Conservation (phyloP, 2,888 invertebrate genomes). For the Amiota minor region DNA sequence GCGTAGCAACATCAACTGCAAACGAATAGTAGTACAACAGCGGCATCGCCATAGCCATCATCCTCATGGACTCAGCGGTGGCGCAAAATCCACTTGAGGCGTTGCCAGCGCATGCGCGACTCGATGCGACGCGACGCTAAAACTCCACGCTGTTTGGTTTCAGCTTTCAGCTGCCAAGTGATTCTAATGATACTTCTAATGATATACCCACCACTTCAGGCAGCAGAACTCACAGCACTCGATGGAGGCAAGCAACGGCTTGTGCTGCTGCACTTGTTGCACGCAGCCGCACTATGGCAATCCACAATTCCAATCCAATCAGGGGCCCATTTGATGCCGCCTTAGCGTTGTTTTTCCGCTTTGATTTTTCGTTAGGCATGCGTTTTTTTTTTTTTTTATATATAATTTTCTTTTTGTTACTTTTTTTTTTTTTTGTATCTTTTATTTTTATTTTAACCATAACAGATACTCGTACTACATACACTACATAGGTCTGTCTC, state of each 20-base stretch:
- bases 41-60: background rate
- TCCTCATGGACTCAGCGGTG: background rate
- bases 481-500: background rate
- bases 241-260: constrained; percentile 9
- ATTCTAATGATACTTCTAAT: constrained; percentile 68
- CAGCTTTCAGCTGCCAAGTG: constrained; percentile 54
- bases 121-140: constrained; percentile 36
- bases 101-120: constrained; percentile 49
- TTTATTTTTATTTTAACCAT: background rate
- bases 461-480: no score
- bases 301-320: constrained; percentile 24
- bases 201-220: constrained; percentile 61
- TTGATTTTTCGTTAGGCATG: constrained; percentile 54
- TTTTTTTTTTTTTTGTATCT: background rate
- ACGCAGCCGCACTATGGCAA: background rate
- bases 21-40: no score
- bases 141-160: constrained; percentile 48
- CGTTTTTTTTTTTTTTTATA: constrained; percentile 51
- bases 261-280: constrained; percentile 11
- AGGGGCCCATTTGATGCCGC: constrained; percentile 41
- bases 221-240: constrained; percentile 35
- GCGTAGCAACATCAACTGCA: constrained; percentile 36
- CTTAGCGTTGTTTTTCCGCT: constrained; percentile 65
- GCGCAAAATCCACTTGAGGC: constrained; percentile 61
- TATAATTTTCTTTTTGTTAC: background rate